Percentiles rank a stretch among this genome's conserved stretches.
phyloP scores from a whole-genome alignment of 1,140 invertebrate species.

The Hylaeus anthracinus region DNA sequence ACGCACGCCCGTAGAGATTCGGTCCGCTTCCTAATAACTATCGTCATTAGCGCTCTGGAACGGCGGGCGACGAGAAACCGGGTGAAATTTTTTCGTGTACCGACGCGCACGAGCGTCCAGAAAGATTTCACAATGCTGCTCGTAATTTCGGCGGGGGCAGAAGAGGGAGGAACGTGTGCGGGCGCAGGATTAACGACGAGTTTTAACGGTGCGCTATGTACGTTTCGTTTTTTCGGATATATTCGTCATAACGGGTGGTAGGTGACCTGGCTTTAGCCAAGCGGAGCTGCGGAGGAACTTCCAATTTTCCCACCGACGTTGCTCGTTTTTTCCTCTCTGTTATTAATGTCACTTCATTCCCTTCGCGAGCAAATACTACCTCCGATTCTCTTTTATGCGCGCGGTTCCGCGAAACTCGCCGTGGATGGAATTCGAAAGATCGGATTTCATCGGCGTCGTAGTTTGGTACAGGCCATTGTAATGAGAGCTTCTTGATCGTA shows the following conservation, averaged over 20 bases:
- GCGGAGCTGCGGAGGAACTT: no score
- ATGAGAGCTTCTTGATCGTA: no score
- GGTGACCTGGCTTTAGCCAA: background rate
- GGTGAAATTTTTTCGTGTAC: conserved; percentile 62
- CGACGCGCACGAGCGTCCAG: conserved; percentile 28
- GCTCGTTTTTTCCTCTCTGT: background rate
- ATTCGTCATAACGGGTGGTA: conserved; percentile 18
- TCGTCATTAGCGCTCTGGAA: conserved; percentile 71
- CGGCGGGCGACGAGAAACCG: conserved; percentile 28
- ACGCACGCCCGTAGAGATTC: conserved; percentile 45
- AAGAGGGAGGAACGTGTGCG: background rate
- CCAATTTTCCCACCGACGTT: background rate
- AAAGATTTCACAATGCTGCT: conserved; percentile 54
- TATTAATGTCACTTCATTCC: conserved; percentile 1
- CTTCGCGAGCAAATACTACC: background rate
- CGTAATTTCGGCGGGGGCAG: conserved; percentile 46
- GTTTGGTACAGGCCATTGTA: no score
- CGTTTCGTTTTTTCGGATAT: conserved; percentile 5
- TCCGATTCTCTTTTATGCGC: no score
- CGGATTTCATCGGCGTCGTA: no score
- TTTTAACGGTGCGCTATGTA: conserved; percentile 24
- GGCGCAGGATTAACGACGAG: conserved; percentile 46
- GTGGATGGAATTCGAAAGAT: no score
- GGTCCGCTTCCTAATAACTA: conserved; percentile 69
- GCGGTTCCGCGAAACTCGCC: no score